Evolutionary conservation across 2,797 vertebrate species (phyloP).

Genomic region (Rousettus madagascariensis): DNA sequence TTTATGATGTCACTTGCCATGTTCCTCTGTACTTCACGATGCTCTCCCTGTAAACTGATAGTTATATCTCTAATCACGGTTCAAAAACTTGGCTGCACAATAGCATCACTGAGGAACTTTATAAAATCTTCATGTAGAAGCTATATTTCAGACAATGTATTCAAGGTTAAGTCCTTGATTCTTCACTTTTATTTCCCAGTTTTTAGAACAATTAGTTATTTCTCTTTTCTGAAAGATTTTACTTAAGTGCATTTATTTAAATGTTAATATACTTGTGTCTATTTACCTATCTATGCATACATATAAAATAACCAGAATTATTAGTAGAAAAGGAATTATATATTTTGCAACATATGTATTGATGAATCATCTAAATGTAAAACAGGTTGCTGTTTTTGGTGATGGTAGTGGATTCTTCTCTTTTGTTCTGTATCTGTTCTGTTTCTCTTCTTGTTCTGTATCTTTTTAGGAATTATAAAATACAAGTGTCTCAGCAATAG

Average conservation of each 20-base stretch:
- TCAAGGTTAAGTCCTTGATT: not conserved
- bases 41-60: not conserved
- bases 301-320: not conserved
- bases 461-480: not conserved
- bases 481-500: not conserved
- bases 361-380: not conserved
- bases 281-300: not conserved
- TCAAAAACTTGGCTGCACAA: not conserved
- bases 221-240: not conserved
- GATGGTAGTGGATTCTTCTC: not conserved
- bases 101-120: not conserved
- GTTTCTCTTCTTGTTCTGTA: not conserved
- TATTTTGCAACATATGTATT: not conserved
- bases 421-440: not conserved
- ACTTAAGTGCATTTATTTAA: not conserved
- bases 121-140: not conserved
- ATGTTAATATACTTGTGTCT: not conserved
- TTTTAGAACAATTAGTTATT: not conserved
- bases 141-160: not conserved
- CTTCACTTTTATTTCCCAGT: not conserved
- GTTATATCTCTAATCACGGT: not conserved
- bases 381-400: not conserved
- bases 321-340: not conserved
- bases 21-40: not conserved
- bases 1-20: not conserved